Conservation (phyloP, 1,140 invertebrate genomes). For the Polypedilum vanderplanki region DNA sequence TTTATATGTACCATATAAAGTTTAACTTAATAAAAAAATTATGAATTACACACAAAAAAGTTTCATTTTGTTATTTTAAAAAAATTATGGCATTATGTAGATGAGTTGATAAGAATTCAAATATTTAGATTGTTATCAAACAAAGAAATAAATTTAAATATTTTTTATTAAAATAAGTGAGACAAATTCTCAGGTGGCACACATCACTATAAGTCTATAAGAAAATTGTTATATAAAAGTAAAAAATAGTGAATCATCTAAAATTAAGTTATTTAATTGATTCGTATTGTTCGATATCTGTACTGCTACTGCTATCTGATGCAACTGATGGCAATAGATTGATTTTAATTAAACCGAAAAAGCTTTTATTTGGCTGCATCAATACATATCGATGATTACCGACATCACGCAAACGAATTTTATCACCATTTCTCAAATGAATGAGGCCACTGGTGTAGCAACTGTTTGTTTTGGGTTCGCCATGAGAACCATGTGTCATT, state of each 20-base stretch:
- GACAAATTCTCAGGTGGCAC: background rate
- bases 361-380: slow-evolving; percentile 67
- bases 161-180: too few relatives aligned
- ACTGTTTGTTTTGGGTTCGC: slow-evolving; percentile 51
- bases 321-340: background rate
- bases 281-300: background rate
- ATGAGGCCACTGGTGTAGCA: slow-evolving; percentile 67
- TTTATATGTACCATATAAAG: too few relatives aligned
- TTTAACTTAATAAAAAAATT: too few relatives aligned
- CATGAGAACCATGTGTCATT: slow-evolving; percentile 43
- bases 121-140: too few relatives aligned
- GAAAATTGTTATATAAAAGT: background rate
- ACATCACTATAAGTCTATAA: background rate
- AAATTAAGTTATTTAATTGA: background rate
- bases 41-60: too few relatives aligned
- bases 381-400: slow-evolving; percentile 59
- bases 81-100: too few relatives aligned
- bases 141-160: too few relatives aligned
- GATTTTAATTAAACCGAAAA: slow-evolving; percentile 65
- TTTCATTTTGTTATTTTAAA: too few relatives aligned
- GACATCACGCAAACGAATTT: slow-evolving; percentile 58
- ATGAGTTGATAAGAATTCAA: too few relatives aligned
- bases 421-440: slow-evolving; percentile 54
- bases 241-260: background rate
- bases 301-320: background rate